phyloP scores from a whole-genome alignment of 2,888 invertebrate species.

The Phaedon cochleariae region DNA sequence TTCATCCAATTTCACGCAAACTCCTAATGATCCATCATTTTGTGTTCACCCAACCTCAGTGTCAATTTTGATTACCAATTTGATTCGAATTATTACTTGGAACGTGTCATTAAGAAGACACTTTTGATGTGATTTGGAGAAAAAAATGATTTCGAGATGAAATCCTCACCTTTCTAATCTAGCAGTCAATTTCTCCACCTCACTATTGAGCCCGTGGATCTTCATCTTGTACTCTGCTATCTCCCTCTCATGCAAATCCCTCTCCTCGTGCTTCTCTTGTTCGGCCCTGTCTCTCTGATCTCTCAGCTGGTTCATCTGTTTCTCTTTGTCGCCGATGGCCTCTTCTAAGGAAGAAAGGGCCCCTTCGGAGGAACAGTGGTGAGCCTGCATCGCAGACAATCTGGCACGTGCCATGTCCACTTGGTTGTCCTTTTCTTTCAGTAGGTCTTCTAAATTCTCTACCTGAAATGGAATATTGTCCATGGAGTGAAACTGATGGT shows the following conservation, averaged over 20 bases:
- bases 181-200: constrained; percentile 88
- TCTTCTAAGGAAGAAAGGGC: constrained; percentile 93
- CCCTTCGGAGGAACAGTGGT: constrained; percentile 92
- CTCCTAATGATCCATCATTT: no score
- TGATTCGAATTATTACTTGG: no score
- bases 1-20: no score
- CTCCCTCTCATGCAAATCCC: constrained; percentile 91
- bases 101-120: no score
- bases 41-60: no score
- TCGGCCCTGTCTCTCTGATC: constrained; percentile 96
- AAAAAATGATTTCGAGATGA: background rate
- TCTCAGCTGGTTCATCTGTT: constrained; percentile 92
- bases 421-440: constrained; percentile 98
- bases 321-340: constrained; percentile 95
- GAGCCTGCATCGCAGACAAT: constrained; percentile 91
- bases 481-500: background rate
- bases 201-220: constrained; percentile 88
- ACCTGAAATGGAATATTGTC: constrained; percentile 69
- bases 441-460: constrained; percentile 94
- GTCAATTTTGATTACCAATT: no score
- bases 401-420: constrained; percentile 94
- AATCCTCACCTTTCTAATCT: constrained; percentile 72
- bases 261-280: constrained; percentile 94
- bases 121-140: no score
- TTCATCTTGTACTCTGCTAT: constrained; percentile 96